A percentile compares a stretch with the other conserved stretches of the same genome.
These are phyloP conservation scores for Globia sparganii DNA, from an alignment of 2,888 invertebrate genomes.

Conservation along the genomic window DNA sequence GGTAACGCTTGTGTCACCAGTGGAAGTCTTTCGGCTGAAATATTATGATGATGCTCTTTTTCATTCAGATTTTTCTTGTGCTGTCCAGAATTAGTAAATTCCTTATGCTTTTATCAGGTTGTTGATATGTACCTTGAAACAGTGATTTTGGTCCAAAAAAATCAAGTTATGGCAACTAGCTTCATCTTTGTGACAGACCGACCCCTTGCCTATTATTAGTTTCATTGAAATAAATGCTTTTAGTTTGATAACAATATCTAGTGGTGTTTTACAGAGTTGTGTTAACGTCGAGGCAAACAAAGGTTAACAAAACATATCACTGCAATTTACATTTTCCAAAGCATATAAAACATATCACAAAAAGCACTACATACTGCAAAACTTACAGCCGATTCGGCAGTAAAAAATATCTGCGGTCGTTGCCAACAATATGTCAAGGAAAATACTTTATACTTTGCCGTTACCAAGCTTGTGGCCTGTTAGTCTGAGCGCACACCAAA, in stretches of 20 bases:
- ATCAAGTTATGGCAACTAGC: neutral
- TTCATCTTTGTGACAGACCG: neutral
- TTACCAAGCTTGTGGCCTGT: slow-evolving; percentile 11
- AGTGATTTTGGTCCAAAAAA: neutral
- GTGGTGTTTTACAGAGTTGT: too few species aligned
- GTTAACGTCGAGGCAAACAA: neutral
- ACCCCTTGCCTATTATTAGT: neutral
- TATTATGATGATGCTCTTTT: neutral
- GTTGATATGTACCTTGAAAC: neutral
- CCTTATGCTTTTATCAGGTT: neutral
- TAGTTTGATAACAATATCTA: neutral
- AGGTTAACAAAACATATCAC: slow-evolving; percentile 19
- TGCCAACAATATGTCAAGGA: slow-evolving; percentile 52
- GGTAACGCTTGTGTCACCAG: neutral
- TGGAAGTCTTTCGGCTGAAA: neutral
- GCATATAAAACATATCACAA: slow-evolving; percentile 36
- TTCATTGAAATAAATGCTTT: neutral
- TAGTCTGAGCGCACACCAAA: neutral
- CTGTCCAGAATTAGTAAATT: neutral
- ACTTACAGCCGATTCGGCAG: slow-evolving; percentile 25
- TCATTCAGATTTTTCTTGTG: neutral
- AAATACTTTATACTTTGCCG: slow-evolving; percentile 40
- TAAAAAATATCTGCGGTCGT: slow-evolving; percentile 35
- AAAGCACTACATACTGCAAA: slow-evolving; percentile 38
- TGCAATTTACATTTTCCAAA: slow-evolving; percentile 19